phyloP scores from a whole-genome alignment of 2,113 vertebrate genomes.

The Ictidomys tridecemlineatus region DNA sequence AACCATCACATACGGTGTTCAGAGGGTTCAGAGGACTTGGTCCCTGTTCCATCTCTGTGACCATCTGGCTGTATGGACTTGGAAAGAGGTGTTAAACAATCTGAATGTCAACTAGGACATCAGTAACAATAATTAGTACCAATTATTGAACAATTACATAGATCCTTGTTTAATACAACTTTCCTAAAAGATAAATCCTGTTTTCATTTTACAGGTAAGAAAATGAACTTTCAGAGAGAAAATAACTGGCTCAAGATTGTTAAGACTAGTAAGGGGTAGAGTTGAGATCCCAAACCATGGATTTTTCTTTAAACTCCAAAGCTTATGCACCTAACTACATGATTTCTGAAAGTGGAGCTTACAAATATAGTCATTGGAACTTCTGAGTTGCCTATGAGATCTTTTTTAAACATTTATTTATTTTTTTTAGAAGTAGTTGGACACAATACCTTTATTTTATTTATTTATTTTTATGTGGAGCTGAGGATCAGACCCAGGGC shows the following conservation, averaged over 20 bases:
- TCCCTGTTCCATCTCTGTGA: not conserved
- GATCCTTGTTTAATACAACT: not conserved
- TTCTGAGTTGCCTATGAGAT: not conserved
- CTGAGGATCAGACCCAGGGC: no score
- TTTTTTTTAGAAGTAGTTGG: no score
- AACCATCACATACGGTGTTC: not conserved
- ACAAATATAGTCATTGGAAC: not conserved
- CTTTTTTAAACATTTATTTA: no score
- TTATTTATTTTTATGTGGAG: no score
- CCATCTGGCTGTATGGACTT: not conserved
- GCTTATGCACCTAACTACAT: not conserved
- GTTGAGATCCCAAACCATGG: constrained; percentile 3
- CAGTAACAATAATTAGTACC: not conserved
- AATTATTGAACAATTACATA: not conserved
- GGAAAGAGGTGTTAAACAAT: not conserved
- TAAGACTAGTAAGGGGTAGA: not conserved
- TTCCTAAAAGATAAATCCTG: not conserved
- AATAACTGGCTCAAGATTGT: not conserved
- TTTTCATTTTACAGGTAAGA: not conserved
- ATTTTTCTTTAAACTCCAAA: not conserved
- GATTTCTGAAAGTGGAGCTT: constrained; percentile 19
- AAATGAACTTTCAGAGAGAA: constrained; percentile 20
- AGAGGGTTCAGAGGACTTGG: not conserved
- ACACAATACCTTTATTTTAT: no score
- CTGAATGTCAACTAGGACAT: not conserved